Conservation (phyloP, 2,888 invertebrate species). For the Luffia ferchaultella region DNA sequence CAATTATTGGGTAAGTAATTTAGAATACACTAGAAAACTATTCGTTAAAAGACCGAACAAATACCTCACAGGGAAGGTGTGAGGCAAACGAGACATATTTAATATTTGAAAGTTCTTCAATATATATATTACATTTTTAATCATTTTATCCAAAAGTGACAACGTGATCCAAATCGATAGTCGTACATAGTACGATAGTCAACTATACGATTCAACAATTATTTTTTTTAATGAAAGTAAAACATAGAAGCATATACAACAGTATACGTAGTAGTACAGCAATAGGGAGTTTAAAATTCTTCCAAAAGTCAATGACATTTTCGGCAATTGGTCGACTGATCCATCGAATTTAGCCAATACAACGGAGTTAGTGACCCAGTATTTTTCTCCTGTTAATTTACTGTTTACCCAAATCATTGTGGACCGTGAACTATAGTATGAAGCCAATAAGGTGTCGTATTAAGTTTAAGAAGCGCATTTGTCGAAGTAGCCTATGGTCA, state of each 20-base stretch:
- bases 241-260: too few species aligned
- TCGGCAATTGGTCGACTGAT: background rate
- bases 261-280: too few species aligned
- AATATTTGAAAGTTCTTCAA: too few species aligned
- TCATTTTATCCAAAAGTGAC: too few species aligned
- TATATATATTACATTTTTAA: too few species aligned
- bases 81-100: background rate
- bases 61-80: background rate
- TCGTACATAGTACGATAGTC: too few species aligned
- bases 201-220: too few species aligned
- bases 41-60: background rate
- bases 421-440: background rate
- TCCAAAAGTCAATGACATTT: background rate
- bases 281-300: background rate
- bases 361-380: background rate
- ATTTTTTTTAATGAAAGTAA: too few species aligned
- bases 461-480: background rate
- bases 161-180: too few species aligned
- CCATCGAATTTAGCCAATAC: too few species aligned
- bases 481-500: background rate
- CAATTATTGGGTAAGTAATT: constrained; percentile 62
- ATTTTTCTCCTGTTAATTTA: background rate
- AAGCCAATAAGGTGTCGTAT: background rate
- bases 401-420: background rate
- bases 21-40: background rate